A percentile compares a stretch with the other conserved stretches of the same genome.
Evolutionary conservation across 53 echinoderm and acorn worm genomes (phyloP).

Genomic region (Apostichopus leukothele): DNA sequence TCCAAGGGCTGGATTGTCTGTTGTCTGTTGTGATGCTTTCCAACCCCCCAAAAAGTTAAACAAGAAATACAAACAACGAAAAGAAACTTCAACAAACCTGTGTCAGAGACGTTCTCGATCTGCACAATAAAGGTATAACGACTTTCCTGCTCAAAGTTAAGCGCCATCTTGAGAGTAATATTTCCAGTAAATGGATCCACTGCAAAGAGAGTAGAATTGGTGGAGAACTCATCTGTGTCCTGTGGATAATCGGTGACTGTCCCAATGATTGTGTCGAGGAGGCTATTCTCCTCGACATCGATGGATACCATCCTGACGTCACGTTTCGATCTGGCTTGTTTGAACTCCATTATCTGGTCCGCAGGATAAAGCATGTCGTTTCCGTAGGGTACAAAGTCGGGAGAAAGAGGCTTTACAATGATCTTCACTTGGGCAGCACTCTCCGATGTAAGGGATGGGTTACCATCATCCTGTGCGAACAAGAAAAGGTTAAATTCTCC

Average conservation of each 20-base stretch:
- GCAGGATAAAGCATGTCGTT: slow-evolving; percentile 73
- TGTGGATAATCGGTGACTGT: slow-evolving; percentile 38
- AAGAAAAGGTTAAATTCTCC: slow-evolving; percentile 61
- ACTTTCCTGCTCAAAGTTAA: slow-evolving; percentile 62
- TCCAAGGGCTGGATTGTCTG: no score
- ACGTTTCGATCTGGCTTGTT: slow-evolving; percentile 60
- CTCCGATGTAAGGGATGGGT: slow-evolving; percentile 46
- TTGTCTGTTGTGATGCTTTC: no score
- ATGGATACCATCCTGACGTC: slow-evolving; percentile 50
- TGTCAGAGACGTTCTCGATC: slow-evolving; percentile 62
- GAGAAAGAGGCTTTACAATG: slow-evolving; percentile 50
- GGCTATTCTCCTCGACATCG: slow-evolving; percentile 44
- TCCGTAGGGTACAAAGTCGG: slow-evolving; percentile 61
- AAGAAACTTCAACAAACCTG: slow-evolving; percentile 62
- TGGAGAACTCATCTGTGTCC: slow-evolving; percentile 48
- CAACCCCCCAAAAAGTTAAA: not conserved
- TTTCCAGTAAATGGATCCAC: slow-evolving; percentile 71
- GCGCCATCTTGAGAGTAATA: slow-evolving; percentile 46
- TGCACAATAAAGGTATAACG: slow-evolving; percentile 56
- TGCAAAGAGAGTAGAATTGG: slow-evolving; percentile 57
- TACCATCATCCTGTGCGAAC: slow-evolving; percentile 67
- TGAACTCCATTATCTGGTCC: slow-evolving; percentile 31
- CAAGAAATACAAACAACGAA: not conserved
- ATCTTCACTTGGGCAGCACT: slow-evolving; percentile 64
- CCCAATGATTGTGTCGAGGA: slow-evolving; percentile 52